Conservation (phyloP, 2,888 invertebrate genomes). For the Andricus quercusramuli region DNA sequence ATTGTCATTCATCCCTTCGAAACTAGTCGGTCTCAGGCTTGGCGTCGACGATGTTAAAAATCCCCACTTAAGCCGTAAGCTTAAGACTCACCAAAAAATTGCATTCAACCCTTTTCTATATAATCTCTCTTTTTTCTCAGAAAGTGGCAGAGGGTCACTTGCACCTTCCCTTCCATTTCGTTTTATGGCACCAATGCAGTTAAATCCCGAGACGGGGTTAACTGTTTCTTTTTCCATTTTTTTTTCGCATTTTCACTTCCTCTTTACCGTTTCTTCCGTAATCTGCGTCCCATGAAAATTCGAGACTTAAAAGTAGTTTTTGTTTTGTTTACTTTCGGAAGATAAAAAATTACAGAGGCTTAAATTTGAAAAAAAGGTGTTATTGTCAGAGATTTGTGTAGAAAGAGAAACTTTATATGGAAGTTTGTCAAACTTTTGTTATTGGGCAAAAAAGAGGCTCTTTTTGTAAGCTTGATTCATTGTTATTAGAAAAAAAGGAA, state of each 20-base stretch:
- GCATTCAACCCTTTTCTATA: slow-evolving; percentile 52
- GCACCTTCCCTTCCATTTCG: background rate
- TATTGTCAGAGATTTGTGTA: background rate
- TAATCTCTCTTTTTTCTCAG: slow-evolving; percentile 52
- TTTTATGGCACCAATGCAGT: slow-evolving; percentile 48
- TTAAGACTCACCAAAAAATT: slow-evolving; percentile 54
- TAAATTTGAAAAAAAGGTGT: background rate
- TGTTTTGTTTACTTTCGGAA: background rate
- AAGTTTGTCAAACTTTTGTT: too few relatives aligned
- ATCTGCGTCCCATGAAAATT: background rate
- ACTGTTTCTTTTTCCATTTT: background rate
- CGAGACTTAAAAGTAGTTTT: background rate
- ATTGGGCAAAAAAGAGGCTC: too few relatives aligned
- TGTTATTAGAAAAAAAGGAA: too few relatives aligned
- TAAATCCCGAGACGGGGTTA: background rate
- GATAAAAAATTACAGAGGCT: background rate
- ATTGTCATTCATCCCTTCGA: slow-evolving; percentile 53
- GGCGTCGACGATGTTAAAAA: slow-evolving; percentile 46
- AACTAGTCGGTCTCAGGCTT: background rate
- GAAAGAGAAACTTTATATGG: too few relatives aligned
- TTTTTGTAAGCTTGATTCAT: too few relatives aligned
- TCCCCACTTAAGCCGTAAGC: slow-evolving; percentile 34
- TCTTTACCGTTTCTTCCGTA: background rate
- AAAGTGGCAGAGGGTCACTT: slow-evolving; percentile 35
- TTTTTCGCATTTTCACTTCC: background rate